Evolutionary conservation across 1,140 invertebrate genomes (phyloP), one percentile per base, ranked within the genome.

Genomic region (Mercenaria mercenaria): DNA sequence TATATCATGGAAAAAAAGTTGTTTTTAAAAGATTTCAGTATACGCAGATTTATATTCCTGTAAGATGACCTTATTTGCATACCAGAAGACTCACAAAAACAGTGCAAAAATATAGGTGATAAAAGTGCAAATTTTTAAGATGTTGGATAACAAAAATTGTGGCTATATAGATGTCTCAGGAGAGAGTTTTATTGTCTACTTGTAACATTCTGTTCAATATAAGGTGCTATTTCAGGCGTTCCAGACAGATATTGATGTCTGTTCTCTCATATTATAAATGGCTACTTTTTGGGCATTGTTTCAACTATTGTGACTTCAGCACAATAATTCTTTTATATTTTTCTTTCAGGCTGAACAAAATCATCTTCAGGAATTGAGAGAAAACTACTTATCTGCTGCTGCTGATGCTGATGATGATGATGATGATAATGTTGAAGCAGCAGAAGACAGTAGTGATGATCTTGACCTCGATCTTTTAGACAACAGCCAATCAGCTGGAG

Each of bases 321-420:
- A n/a, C n/a, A n/a, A n/a, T n/a, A n/a, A n/a, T 56, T 56, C n/a
- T 56, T 56, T 56, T 56, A 3, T 56, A 56, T 56, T 56, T 56
- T 56, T 56, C 26, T 41, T 52, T 47, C n/a, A 77, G 74, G 74
- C 74, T 47, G 74, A 77, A n/a, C 74, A 52, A 77, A 26, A 10
- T 6, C 74, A 32, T 77, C 39, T 77, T 50, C 74, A 52, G 29
- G 74, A 77, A 50, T 52, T 77, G 61, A 67, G 26, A 67, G 15
- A 67, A 37, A 67, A 11, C 29, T 29, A 11, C 26, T 61, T 37
- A 67, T 4, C 61, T 32, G 32, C 26, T 4, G n/a, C n/a, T n/a
- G n/a, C n/a, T n/a, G n/a, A n/a, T n/a, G n/a, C n/a, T n/a, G n/a
- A n/a, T n/a, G n/a, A n/a, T n/a, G n/a, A n/a, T n/a, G n/a, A n/a